Evolutionary conservation across 2,888 invertebrate genomes (phyloP).

Genomic region (Cryptus armator): DNA sequence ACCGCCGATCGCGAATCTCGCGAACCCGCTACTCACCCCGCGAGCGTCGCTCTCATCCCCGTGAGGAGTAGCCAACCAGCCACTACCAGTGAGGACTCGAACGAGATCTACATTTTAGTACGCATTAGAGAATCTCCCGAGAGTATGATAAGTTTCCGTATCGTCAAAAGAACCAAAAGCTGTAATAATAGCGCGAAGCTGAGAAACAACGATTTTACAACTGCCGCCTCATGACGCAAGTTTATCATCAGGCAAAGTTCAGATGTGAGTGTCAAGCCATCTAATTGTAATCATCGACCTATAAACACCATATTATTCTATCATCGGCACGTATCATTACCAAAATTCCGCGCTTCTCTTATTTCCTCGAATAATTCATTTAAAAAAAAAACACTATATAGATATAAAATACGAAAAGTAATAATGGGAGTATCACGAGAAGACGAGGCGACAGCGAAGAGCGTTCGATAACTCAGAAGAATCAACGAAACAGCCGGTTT

Average conservation of each 20-base stretch:
- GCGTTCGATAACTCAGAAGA: background rate
- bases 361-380: background rate
- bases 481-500: background rate
- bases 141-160: constrained; percentile 77
- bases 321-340: background rate
- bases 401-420: background rate
- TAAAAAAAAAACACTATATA: background rate
- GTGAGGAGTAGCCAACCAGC: constrained; percentile 21
- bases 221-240: constrained; percentile 74
- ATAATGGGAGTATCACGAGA: background rate
- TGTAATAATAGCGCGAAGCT: constrained; percentile 16
- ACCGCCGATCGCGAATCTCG: constrained; percentile 24
- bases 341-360: background rate
- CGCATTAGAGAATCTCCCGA: constrained; percentile 75
- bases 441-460: background rate
- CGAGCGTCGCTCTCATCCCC: constrained; percentile 53
- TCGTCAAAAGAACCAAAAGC: constrained; percentile 50
- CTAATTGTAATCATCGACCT: background rate
- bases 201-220: constrained; percentile 40
- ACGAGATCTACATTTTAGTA: constrained; percentile 81
- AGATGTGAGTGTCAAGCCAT: constrained; percentile 77
- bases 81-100: constrained; percentile 73
- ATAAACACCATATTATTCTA: background rate
- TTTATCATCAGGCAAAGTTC: constrained; percentile 78
- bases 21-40: constrained; percentile 57